phyloP scores from a whole-genome alignment of 1,140 invertebrate genomes.

The Pseudomyrmex cubaensis region DNA sequence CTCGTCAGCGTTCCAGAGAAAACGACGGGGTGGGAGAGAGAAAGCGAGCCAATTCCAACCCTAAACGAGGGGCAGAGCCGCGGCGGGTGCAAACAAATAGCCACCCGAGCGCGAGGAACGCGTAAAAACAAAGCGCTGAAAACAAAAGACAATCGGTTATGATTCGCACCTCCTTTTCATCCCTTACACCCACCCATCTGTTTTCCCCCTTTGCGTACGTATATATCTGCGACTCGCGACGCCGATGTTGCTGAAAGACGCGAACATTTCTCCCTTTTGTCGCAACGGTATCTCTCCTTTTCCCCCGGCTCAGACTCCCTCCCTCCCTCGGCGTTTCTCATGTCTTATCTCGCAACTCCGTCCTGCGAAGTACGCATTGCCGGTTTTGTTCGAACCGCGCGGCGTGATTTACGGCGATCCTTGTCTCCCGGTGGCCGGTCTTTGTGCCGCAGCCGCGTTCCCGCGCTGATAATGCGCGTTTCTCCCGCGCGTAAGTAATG shows the following conservation, averaged over 20 bases:
- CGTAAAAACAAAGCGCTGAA: conserved; percentile 72
- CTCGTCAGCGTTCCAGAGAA: not conserved
- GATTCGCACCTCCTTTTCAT: conserved; percentile 68
- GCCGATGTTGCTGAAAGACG: conserved; percentile 55
- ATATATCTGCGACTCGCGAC: conserved; percentile 34
- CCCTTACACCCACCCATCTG: not conserved
- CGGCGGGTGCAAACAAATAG: conserved; percentile 64
- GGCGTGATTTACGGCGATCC: conserved; percentile 63
- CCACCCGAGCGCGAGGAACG: conserved; percentile 61
- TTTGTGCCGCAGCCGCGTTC: not conserved
- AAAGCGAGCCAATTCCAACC: conserved; percentile 42
- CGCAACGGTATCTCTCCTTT: conserved; percentile 39
- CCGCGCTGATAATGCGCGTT: conserved; percentile 43
- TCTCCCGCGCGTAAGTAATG: not conserved
- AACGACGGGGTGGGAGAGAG: conserved; percentile 3
- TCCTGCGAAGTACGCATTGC: conserved; percentile 65
- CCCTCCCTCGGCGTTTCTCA: conserved; percentile 29
- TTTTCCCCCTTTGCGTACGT: conserved; percentile 10
- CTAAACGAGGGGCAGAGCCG: conserved; percentile 34
- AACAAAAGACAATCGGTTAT: conserved; percentile 76
- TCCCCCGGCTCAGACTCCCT: conserved; percentile 35
- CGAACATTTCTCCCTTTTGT: conserved; percentile 70
- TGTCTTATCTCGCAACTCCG: conserved; percentile 65
- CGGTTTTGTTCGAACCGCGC: conserved; percentile 65
- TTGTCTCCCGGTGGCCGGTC: conserved; percentile 51